A percentile compares a stretch with the other conserved stretches of the same genome.
phyloP scores from a whole-genome alignment of 2,888 invertebrate genomes.

The Lycophotia porphyrea region DNA sequence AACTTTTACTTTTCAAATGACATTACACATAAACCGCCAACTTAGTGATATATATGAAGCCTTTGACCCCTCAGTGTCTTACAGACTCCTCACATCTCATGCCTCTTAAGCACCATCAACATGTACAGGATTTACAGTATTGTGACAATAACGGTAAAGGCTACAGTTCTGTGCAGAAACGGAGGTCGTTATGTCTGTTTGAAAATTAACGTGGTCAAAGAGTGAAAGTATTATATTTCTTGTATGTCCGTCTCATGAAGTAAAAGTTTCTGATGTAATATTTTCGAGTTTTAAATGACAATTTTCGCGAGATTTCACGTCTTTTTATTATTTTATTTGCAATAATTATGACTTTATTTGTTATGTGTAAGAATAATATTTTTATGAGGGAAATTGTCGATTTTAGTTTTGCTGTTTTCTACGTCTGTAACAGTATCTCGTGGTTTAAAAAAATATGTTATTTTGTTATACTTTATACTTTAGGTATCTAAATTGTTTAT shows the following conservation, averaged over 20 bases:
- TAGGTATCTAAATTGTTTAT: background rate
- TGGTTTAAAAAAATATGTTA: background rate
- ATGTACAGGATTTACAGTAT: slow-evolving; percentile 51
- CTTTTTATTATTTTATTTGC: slow-evolving; percentile 57
- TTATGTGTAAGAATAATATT: background rate
- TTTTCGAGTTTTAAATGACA: slow-evolving; percentile 75
- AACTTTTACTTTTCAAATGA: slow-evolving; percentile 66
- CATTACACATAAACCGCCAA: slow-evolving; percentile 57
- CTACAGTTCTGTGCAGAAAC: slow-evolving; percentile 55
- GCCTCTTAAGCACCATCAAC: slow-evolving; percentile 47
- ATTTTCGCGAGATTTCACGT: slow-evolving; percentile 61
- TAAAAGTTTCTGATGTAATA: slow-evolving; percentile 88
- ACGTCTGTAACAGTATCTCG: background rate
- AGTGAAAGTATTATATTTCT: slow-evolving; percentile 87
- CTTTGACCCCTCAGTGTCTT: slow-evolving; percentile 84
- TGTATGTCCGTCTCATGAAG: slow-evolving; percentile 83
- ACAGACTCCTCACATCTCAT: slow-evolving; percentile 67
- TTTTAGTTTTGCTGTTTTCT: background rate
- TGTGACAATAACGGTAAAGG: slow-evolving; percentile 48
- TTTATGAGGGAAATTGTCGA: background rate
- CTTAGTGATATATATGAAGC: slow-evolving; percentile 73
- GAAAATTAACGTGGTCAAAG: slow-evolving; percentile 65
- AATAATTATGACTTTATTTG: slow-evolving; percentile 48
- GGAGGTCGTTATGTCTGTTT: slow-evolving; percentile 68
- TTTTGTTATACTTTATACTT: background rate